Conservation (phyloP, 2,888 invertebrate genomes). For the Diarsia mendica region DNA sequence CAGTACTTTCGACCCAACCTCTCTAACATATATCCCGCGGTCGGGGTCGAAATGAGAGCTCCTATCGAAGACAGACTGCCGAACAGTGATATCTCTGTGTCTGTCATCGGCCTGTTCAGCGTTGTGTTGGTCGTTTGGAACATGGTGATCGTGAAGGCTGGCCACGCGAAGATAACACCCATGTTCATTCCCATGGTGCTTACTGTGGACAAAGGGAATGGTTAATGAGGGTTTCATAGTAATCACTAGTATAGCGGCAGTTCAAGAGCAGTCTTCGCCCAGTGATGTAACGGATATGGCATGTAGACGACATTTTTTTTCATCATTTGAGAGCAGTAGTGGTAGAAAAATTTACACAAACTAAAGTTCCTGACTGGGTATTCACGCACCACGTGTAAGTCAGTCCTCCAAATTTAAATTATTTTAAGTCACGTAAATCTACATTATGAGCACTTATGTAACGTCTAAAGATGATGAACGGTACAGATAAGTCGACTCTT, state of each 20-base stretch:
- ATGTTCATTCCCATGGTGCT: constrained; percentile 59
- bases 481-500: too few species aligned
- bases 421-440: too few species aligned
- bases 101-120: constrained; percentile 75
- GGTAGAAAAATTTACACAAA: too few species aligned
- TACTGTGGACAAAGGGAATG: constrained; percentile 29
- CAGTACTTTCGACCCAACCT: constrained; percentile 74
- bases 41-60: constrained; percentile 72
- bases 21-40: constrained; percentile 72
- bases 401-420: too few species aligned
- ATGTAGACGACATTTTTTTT: too few species aligned
- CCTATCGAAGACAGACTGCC: constrained; percentile 80
- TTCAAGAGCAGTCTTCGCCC: too few species aligned
- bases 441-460: too few species aligned
- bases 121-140: constrained; percentile 78
- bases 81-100: constrained; percentile 74
- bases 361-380: too few species aligned
- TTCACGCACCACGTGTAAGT: too few species aligned
- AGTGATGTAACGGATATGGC: too few species aligned
- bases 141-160: constrained; percentile 76
- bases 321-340: too few species aligned
- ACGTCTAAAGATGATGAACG: too few species aligned
- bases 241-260: not conserved
- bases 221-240: not conserved
- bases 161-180: constrained; percentile 80